Conservation (phyloP, 2,797 vertebrate species). For the Melanotaenia boesemani region DNA sequence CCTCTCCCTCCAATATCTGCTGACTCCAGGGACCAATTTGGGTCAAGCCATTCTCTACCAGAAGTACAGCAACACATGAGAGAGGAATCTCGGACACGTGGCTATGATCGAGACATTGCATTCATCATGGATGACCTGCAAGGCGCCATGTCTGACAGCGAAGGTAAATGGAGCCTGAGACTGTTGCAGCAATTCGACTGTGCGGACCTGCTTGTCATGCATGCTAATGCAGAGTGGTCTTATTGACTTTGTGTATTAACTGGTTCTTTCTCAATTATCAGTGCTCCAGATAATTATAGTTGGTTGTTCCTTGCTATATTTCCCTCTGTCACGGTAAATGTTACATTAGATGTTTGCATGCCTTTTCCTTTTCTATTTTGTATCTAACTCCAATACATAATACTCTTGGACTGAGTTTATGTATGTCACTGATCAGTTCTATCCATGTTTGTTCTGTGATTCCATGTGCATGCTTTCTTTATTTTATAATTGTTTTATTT, state of each 20-base stretch:
- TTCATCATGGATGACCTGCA: conserved; percentile 99
- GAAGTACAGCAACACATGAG: conserved; percentile 99
- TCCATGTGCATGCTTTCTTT: conserved; percentile 65
- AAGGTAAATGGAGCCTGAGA: conserved; percentile 96
- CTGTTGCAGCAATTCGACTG: conserved; percentile 84
- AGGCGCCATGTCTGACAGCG: conserved; percentile 99
- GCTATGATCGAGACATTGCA: conserved; percentile 97
- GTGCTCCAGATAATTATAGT: conserved; percentile 47
- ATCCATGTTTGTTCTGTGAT: conserved; percentile 56
- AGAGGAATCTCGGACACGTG: conserved; percentile 95
- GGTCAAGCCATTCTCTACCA: conserved; percentile 98
- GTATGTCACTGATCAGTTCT: conserved; percentile 64
- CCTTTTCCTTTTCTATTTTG: conserved; percentile 46
- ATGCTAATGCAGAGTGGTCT: conserved; percentile 87
- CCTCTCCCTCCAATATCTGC: conserved; percentile 98
- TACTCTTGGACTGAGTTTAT: conserved; percentile 69
- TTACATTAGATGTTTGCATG: conserved; percentile 69
- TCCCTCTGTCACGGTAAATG: conserved; percentile 65
- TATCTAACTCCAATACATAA: conserved; percentile 73
- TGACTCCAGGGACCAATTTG: conserved; percentile 98
- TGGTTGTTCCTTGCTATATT: conserved; percentile 51
- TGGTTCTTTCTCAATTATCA: conserved; percentile 75
- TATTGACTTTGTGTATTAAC: conserved; percentile 76
- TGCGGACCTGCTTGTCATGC: conserved; percentile 88
- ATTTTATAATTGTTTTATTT: conserved; percentile 27